Base-by-base conservation (phyloP, 2,888 invertebrate genomes). In the Baccha elongata region DNA sequence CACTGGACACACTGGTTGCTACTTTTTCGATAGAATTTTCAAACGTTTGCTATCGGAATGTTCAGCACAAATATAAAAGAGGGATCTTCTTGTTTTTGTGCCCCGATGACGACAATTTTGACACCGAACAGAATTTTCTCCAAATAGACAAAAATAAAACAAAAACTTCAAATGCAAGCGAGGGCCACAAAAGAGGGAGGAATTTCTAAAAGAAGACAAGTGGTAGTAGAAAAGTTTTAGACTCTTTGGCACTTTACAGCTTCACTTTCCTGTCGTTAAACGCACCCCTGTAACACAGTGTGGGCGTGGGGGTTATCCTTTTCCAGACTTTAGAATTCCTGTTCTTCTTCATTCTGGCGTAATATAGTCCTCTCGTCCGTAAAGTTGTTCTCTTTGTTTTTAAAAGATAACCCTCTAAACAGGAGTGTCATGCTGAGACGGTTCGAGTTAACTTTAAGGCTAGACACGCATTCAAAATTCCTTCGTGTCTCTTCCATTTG, bases 201-300 rank as follows among this genome's bases (percentile, higher is more conserved):
- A 44, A 44, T 13, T 37, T 15, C 42, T n/a, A 26, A 17, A 62
- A 64, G 53, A 46, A 37, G 64, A 53, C 60, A 60, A 81, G 48
- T 76, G 64, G 46, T 29, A 67, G 72, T 83, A 55, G 78, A 83
- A 83, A 83, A 72, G 72, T 58, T 83, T 83, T 73, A 78, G 83
- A 83, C 64, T 62, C 68, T 83, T 83, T 83, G 71, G 64, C 83
- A 83, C 83, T 83, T 83, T 83, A 83, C 78, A 78, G 72, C 83
- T 78, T 83, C 73, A 78, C 62, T 76, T 83, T 78, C 19, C 35
- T 48, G 55, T 73, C 78, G 58, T 83, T 83, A 78, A 83, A 76
- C 44, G 83, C 58, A 81, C 81, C 23, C 29, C 37, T 17, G 26
- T 37, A 26, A 60, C 53, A 53, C 19, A 35, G 19, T 53, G 35